Evolutionary conservation across 2,797 vertebrate species (phyloP).

Genomic region (Siniperca scherzeri): DNA sequence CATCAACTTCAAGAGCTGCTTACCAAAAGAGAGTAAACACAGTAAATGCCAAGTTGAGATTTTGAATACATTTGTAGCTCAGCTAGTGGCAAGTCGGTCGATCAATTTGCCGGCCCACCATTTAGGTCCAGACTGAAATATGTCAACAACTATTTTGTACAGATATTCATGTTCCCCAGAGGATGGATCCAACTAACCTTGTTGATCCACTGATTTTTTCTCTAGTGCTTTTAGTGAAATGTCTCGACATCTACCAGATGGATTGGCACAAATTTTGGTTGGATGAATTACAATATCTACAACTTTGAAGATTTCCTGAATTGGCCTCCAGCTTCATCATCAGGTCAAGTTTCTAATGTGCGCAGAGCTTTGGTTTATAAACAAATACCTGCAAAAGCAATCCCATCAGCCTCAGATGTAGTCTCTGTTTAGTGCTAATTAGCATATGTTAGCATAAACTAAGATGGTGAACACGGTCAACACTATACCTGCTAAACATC

Average conservation of each 20-base stretch:
- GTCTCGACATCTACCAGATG: neutral
- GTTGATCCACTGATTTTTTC: neutral
- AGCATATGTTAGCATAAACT: neutral
- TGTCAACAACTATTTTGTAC: neutral
- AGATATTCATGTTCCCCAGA: neutral
- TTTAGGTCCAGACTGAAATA: constrained; percentile 8
- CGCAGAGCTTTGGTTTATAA: too few species aligned
- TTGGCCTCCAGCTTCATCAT: neutral
- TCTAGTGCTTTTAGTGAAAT: neutral
- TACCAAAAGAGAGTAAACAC: constrained; percentile 15
- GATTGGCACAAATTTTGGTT: neutral
- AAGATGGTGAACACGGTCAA: neutral
- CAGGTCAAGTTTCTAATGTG: too few species aligned
- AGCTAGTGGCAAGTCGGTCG: neutral
- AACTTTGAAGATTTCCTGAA: neutral
- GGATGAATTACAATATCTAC: neutral
- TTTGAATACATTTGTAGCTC: neutral
- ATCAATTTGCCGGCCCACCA: neutral
- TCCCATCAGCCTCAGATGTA: too few species aligned
- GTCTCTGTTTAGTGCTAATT: neutral
- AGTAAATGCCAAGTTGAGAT: constrained; percentile 14
- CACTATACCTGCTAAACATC: neutral
- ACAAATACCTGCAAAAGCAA: too few species aligned
- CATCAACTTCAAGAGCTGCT: constrained; percentile 5
- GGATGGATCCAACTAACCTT: neutral